Percentiles rank a stretch among this genome's conserved stretches.
Conservation (phyloP, 2,888 invertebrate species). For the Pocota personata region DNA sequence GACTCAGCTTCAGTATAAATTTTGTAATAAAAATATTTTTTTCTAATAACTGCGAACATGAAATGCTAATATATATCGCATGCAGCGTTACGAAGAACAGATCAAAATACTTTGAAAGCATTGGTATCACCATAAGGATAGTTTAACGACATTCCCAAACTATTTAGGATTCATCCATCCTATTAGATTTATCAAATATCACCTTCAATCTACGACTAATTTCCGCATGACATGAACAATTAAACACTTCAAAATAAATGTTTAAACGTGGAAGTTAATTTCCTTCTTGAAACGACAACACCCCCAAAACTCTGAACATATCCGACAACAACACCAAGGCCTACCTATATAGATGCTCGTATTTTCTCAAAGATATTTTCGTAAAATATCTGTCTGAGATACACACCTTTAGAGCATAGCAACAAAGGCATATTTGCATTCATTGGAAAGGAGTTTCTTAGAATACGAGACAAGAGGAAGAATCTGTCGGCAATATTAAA, state of each 20-base stretch:
- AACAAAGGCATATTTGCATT: constrained; percentile 55
- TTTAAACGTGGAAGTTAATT: constrained; percentile 4
- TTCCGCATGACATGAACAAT: constrained; percentile 7
- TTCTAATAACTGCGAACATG: too few species aligned
- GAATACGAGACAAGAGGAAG: constrained; percentile 29
- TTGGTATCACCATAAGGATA: too few species aligned
- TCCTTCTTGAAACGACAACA: background rate
- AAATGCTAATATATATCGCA: too few species aligned
- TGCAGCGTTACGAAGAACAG: too few species aligned
- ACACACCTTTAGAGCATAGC: background rate
- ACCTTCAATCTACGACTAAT: background rate
- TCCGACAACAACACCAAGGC: background rate
- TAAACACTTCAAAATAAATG: constrained; percentile 6
- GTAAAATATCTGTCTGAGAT: background rate
- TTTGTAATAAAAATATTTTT: too few species aligned
- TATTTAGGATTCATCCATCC: background rate
- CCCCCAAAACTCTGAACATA: background rate
- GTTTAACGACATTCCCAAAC: too few species aligned
- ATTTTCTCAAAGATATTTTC: background rate
- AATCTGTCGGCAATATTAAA: constrained; percentile 56
- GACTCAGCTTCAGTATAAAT: too few species aligned
- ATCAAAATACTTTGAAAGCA: too few species aligned
- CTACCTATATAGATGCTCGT: background rate
- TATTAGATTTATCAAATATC: background rate
- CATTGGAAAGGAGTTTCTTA: constrained; percentile 4